Evolutionary conservation across 2,113 vertebrate species (phyloP).

Genomic region (Etia nguti): DNA sequence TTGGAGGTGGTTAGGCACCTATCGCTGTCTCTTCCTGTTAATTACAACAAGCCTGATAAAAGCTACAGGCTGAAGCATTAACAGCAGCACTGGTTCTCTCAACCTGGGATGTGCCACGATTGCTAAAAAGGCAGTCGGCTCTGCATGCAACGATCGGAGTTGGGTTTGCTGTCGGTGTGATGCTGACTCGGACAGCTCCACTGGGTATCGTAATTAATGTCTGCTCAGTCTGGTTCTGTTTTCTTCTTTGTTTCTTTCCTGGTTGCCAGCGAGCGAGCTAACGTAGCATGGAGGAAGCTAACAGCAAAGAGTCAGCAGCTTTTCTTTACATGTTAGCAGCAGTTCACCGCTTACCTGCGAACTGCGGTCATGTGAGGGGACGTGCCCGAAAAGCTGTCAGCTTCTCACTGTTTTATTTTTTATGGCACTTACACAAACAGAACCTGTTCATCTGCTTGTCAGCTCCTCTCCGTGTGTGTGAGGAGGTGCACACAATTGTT

Average conservation of each 20-base stretch:
- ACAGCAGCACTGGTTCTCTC: background rate
- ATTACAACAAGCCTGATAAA: background rate
- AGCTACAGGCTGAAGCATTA: background rate
- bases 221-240: background rate
- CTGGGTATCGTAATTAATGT: background rate
- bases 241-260: background rate
- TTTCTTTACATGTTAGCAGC: background rate
- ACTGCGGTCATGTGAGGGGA: background rate
- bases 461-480: background rate
- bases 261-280: background rate
- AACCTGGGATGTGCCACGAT: background rate
- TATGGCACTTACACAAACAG: background rate
- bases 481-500: background rate
- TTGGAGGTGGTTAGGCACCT: background rate
- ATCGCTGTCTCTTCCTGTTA: background rate
- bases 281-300: background rate
- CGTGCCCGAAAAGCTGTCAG: background rate
- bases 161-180: background rate
- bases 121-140: background rate
- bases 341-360: background rate
- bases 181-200: background rate
- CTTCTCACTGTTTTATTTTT: background rate
- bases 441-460: background rate
- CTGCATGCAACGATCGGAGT: accelerated
- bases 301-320: background rate